Conservation (phyloP, 1,140 invertebrate species). For the Rhizoglyphus robini region DNA sequence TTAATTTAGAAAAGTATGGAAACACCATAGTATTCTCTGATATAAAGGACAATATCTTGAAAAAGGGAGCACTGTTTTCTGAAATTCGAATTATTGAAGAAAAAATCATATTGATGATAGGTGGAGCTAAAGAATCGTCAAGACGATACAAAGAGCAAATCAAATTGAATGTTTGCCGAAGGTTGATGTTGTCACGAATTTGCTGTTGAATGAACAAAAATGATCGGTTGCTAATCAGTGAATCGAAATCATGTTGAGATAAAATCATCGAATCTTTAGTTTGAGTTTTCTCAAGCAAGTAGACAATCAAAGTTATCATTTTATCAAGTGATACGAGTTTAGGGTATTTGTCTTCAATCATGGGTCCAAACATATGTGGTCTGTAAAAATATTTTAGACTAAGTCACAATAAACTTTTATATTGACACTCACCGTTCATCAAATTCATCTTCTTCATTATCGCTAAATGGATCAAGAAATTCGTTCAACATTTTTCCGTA, state of each 20-base stretch:
- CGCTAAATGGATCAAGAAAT: slow-evolving; percentile 38
- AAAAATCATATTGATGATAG: slow-evolving; percentile 71
- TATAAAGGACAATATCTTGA: slow-evolving; percentile 56
- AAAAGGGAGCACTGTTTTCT: slow-evolving; percentile 67
- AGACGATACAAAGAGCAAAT: slow-evolving; percentile 79
- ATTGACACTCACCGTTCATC: slow-evolving; percentile 39
- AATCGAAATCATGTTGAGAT: slow-evolving; percentile 59
- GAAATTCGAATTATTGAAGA: slow-evolving; percentile 73
- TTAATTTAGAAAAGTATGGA: slow-evolving; percentile 54
- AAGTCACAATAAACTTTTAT: not conserved
- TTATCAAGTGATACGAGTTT: slow-evolving; percentile 81
- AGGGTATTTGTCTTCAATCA: slow-evolving; percentile 35
- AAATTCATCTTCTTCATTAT: slow-evolving; percentile 64
- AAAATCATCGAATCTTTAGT: slow-evolving; percentile 52
- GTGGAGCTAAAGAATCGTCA: slow-evolving; percentile 65
- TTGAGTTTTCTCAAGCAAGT: slow-evolving; percentile 70
- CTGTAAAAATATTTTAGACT: not conserved
- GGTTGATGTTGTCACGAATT: slow-evolving; percentile 78
- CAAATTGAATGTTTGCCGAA: slow-evolving; percentile 75
- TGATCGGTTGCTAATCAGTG: slow-evolving; percentile 68
- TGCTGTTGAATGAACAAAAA: slow-evolving; percentile 87
- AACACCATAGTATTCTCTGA: slow-evolving; percentile 31
- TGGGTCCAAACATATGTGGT: not conserved
- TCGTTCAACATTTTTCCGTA: slow-evolving; percentile 34
- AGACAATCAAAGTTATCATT: slow-evolving; percentile 78